phyloP scores from a whole-genome alignment of 2,797 vertebrate species.

The Rhinichthys osculus region DNA sequence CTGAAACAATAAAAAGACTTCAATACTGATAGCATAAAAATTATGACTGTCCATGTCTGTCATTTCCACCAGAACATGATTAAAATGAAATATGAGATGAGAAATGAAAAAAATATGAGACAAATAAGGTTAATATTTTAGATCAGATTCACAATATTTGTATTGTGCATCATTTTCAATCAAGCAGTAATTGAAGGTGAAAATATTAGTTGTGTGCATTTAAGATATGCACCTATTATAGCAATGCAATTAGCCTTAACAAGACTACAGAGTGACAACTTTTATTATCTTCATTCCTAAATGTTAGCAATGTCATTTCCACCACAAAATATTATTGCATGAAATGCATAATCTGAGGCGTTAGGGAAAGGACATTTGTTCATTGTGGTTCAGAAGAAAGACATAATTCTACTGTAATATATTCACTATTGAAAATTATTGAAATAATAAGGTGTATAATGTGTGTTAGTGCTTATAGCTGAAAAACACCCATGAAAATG shows the following conservation, averaged over 20 bases:
- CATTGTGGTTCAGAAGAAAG: neutral
- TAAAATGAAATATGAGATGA: neutral
- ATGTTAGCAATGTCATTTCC: neutral
- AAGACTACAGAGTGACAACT: neutral
- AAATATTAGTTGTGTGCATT: neutral
- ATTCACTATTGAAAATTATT: neutral
- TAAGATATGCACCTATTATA: neutral
- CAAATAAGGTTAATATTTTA: neutral
- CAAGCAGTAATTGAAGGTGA: neutral
- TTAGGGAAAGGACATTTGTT: neutral
- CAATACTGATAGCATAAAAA: too few species aligned
- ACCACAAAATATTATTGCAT: too few species aligned
- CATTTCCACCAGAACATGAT: neutral
- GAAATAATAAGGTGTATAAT: neutral
- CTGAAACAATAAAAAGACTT: too few species aligned
- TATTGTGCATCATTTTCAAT: neutral
- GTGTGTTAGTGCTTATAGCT: neutral
- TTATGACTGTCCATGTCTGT: neutral
- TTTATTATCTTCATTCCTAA: neutral
- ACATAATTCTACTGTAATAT: neutral
- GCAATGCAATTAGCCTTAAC: neutral
- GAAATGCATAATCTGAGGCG: neutral
- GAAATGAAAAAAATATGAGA: neutral
- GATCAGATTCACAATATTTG: neutral
- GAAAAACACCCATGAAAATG: neutral